Conservation (phyloP, 1,140 invertebrate species). For the Ladona fulva region DNA sequence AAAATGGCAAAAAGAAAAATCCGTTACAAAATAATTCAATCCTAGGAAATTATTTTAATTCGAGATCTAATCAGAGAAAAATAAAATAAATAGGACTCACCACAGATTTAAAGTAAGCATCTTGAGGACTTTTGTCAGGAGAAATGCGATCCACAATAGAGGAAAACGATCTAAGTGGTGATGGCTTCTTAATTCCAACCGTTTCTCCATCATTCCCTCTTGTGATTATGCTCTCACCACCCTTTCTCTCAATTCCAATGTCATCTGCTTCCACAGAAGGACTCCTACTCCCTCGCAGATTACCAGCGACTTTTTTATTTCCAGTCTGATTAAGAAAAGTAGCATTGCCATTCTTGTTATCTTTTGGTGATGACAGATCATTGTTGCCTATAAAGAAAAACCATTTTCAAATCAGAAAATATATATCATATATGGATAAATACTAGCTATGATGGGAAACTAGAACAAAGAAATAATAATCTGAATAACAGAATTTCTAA, state of each 20-base stretch:
- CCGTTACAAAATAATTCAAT: too few species aligned
- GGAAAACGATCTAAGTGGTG: slow-evolving; percentile 54
- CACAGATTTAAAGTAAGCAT: neutral
- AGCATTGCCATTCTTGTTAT: neutral
- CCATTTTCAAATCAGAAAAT: too few species aligned
- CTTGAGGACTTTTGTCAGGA: slow-evolving; percentile 43
- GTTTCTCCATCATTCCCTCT: neutral
- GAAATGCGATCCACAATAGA: slow-evolving; percentile 61
- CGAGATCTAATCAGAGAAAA: too few species aligned
- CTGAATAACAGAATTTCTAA: too few species aligned
- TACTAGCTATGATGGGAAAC: too few species aligned
- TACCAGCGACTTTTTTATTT: neutral
- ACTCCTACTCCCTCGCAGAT: neutral
- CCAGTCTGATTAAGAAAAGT: neutral
- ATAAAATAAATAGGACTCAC: too few species aligned
- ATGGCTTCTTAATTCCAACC: slow-evolving; percentile 24
- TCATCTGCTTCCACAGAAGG: neutral
- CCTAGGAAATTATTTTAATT: too few species aligned
- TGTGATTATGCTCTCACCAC: neutral
- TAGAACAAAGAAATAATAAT: too few species aligned
- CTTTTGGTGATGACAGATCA: neutral
- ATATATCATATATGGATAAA: too few species aligned
- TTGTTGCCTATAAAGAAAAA: too few species aligned
- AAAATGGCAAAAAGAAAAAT: too few species aligned
- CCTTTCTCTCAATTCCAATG: neutral